Percentiles rank a stretch among this genome's conserved stretches.
These are phyloP conservation scores for Coluber constrictor DNA, from an alignment of 2,797 vertebrate species.

Conservation along the genomic window DNA sequence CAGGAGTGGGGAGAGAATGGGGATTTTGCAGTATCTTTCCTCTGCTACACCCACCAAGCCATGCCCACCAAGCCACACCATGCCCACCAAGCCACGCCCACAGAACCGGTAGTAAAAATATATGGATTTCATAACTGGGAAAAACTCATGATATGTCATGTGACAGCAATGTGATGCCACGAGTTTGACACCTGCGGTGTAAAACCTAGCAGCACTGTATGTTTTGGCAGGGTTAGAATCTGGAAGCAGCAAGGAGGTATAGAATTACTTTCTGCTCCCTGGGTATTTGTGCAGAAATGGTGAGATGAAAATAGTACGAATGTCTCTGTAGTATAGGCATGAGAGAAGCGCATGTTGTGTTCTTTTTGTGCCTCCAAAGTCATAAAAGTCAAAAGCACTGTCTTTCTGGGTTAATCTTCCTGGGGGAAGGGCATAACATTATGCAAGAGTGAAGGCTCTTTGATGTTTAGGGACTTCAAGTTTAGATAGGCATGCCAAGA, in stretches of 20 bases:
- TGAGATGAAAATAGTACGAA: background rate
- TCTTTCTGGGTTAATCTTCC: background rate
- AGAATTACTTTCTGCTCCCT: background rate
- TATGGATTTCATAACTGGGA: no score
- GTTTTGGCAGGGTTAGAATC: background rate
- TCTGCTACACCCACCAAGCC: no score
- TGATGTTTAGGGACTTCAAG: background rate
- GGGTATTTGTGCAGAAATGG: background rate
- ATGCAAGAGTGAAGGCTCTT: background rate
- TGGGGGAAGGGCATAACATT: background rate
- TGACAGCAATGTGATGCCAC: no score
- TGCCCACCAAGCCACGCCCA: no score
- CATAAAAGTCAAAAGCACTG: background rate
- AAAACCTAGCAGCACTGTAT: background rate
- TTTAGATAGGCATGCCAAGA: background rate
- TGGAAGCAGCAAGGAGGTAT: background rate
- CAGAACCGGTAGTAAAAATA: no score
- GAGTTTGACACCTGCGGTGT: background rate
- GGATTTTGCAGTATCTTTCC: no score
- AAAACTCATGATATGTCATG: no score
- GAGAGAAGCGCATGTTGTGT: background rate
- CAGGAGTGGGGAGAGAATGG: no score
- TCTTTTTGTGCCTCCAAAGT: background rate
- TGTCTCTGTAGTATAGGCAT: background rate
- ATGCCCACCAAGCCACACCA: no score